phyloP scores from a whole-genome alignment of 2,797 vertebrate species.

The Momotus momota region DNA sequence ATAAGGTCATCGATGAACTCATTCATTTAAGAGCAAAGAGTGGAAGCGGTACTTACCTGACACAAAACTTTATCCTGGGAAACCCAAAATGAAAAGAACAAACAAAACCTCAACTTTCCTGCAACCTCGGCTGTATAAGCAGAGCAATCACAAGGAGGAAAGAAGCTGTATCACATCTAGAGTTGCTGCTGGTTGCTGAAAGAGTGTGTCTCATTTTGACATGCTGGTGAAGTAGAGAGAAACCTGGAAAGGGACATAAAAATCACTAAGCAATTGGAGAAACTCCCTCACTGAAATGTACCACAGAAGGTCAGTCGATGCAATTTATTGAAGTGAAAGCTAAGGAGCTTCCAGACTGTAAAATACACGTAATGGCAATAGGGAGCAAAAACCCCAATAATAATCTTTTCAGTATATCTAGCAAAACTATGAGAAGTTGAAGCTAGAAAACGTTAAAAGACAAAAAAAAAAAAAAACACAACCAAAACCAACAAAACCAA shows the following conservation, averaged over 20 bases:
- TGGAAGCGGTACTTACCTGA: background rate
- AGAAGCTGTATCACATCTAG: background rate
- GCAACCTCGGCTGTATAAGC: background rate
- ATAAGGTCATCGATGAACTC: slow-evolving; percentile 18
- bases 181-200: background rate
- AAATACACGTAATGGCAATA: background rate
- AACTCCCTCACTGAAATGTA: background rate
- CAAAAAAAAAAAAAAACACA: background rate
- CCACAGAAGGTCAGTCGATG: background rate
- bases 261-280: background rate
- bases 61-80: background rate
- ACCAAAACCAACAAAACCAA: no score
- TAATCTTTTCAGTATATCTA: background rate
- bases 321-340: background rate
- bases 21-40: background rate
- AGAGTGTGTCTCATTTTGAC: background rate
- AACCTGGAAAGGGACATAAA: background rate
- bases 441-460: background rate
- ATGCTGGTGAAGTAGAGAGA: background rate
- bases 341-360: background rate
- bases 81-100: background rate
- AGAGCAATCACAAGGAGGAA: background rate
- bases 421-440: background rate
- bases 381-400: background rate
- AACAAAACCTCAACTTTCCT: fast-evolving